Evolutionary conservation across 2,797 vertebrate genomes (phyloP).

Genomic region (Arrhamphus sclerolepis): DNA sequence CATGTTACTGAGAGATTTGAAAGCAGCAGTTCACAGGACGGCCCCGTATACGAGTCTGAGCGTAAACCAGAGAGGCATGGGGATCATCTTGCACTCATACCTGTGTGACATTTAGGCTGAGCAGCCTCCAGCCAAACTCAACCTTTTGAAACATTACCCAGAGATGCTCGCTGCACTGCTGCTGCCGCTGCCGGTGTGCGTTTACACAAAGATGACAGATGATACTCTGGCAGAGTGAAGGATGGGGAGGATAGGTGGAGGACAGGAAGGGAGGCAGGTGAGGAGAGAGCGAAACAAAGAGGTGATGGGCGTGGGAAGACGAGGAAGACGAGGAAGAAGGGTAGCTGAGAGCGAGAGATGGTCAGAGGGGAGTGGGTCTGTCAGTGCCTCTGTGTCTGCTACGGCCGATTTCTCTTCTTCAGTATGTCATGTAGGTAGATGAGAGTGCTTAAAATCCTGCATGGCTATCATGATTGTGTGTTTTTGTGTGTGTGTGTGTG

Average conservation of each 20-base stretch:
- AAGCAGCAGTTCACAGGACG: too few relatives aligned
- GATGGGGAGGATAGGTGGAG: constrained; percentile 29
- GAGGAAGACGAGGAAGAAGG: constrained; percentile 37
- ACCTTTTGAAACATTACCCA: constrained; percentile 71
- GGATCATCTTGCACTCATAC: neutral
- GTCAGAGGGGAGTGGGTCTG: constrained; percentile 93
- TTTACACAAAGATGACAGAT: constrained; percentile 73
- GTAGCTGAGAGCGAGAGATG: constrained; percentile 79
- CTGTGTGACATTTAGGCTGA: neutral
- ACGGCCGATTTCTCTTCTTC: constrained; percentile 90
- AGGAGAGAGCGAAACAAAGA: constrained; percentile 49
- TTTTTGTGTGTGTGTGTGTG: neutral
- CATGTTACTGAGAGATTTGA: too few relatives aligned
- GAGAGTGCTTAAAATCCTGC: constrained; percentile 17
- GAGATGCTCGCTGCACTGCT: constrained; percentile 64
- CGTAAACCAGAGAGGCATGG: neutral
- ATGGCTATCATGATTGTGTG: neutral
- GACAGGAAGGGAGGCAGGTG: constrained; percentile 25
- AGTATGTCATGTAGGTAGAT: constrained; percentile 94
- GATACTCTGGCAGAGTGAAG: constrained; percentile 61
- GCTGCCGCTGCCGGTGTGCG: constrained; percentile 62
- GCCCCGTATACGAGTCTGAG: neutral
- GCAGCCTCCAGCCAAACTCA: constrained; percentile 38
- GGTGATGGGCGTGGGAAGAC: constrained; percentile 61
- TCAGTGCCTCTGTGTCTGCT: constrained; percentile 95